Conservation (phyloP, 2,888 invertebrate species). For the Stenodema calcarata region DNA sequence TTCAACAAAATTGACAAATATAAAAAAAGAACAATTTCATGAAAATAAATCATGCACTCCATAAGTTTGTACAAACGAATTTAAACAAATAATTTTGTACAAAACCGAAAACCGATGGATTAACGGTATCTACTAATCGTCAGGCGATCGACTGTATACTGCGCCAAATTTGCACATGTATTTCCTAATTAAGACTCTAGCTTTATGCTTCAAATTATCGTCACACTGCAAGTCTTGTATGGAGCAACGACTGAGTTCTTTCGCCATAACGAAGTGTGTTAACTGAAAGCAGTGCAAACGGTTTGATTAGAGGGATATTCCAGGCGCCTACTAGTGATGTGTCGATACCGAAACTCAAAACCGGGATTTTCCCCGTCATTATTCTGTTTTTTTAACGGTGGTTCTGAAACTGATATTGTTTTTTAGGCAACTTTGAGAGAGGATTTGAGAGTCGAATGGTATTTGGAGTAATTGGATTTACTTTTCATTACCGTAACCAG, state of each 20-base stretch:
- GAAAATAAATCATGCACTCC: neutral
- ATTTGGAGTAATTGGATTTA: too few relatives aligned
- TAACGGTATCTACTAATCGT: conserved; percentile 62
- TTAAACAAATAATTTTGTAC: conserved; percentile 2
- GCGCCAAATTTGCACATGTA: conserved; percentile 95
- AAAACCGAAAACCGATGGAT: neutral
- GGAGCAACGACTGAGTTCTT: conserved; percentile 88
- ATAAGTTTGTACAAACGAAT: neutral
- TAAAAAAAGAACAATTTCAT: neutral
- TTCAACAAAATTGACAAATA: neutral
- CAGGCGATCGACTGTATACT: conserved; percentile 74
- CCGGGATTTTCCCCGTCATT: too few relatives aligned
- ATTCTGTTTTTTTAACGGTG: too few relatives aligned
- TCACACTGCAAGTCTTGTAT: conserved; percentile 86
- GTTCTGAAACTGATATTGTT: too few relatives aligned
- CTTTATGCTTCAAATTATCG: conserved; percentile 91
- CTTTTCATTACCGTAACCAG: too few relatives aligned
- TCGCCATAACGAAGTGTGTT: conserved; percentile 93
- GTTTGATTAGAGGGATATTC: too few relatives aligned
- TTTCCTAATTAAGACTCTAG: conserved; percentile 91
- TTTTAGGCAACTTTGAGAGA: too few relatives aligned
- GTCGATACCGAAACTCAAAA: too few relatives aligned
- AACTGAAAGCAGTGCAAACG: too few relatives aligned
- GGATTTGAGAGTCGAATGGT: too few relatives aligned
- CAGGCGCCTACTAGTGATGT: too few relatives aligned